Base-by-base conservation (phyloP, 2,113 vertebrate species). In the Lophochroa leadbeateri region DNA sequence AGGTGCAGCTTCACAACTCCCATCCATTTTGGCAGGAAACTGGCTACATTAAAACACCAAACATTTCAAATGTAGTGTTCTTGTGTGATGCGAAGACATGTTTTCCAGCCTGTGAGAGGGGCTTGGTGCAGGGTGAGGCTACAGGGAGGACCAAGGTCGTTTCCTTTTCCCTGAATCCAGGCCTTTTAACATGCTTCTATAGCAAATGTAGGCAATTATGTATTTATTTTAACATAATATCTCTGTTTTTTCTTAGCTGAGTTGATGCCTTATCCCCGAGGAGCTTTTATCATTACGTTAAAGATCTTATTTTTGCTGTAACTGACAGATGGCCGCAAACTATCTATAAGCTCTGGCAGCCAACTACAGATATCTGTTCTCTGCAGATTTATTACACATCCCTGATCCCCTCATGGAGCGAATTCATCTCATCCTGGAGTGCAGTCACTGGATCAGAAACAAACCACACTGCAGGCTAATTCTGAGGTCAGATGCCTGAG, bases 71-170 rank as follows among this genome's bases (percentile, higher is more conserved):
- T 1, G 13, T 5, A 41, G 4, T 17, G 7, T 0, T 61, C 2
- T 29, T 33, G 37, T 47, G 9, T 15, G 41, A 10, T 11, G 10
- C 0, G 21, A 75, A 60, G 52, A 23, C 3, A 10, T 5, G 1
- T 35, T 80, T 24, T 83, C 46, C 39, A 67, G 19, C 6, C 2
- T 1, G 9, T 10, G n/a, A 39, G 46, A 23, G 47, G 25, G 39
- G 29, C n/a, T 57, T 16, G 6, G 27, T 24, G 37, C 1, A 0
- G 55, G 35, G 20, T 1, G 15, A 63, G 63, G 28, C 25, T 44
- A 47, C 4, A 2, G 14, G 29, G n/a, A 72, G 27, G 43, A 86
- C 31, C 28, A 47, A 50, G 31, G 70, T 11, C 0, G 0, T 33
- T 46, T 39, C 64, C 71, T 57, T 57, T 33, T 68, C 64, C 23